Evolutionary conservation across 2,113 vertebrate species (phyloP).

Genomic region (Phoxinus phoxinus): DNA sequence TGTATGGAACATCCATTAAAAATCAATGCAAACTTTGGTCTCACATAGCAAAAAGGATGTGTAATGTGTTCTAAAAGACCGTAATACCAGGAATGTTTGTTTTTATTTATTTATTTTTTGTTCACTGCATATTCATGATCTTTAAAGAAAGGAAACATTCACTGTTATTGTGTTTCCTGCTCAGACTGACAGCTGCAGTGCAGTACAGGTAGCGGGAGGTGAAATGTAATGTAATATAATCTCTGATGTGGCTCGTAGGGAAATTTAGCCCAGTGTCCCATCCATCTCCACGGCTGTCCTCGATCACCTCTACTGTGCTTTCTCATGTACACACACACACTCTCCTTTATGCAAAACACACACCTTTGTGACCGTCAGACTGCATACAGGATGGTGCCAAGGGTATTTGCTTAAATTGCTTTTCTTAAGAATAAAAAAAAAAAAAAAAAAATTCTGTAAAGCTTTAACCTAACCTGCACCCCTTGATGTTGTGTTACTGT

Average conservation of each 20-base stretch:
- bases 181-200: slow-evolving; percentile 42
- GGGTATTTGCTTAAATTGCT: slow-evolving; percentile 76
- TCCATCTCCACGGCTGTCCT: slow-evolving; percentile 55
- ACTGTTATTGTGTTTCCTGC: slow-evolving; percentile 16
- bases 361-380: slow-evolving; percentile 59
- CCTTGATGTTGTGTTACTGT: slow-evolving; percentile 64
- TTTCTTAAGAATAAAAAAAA: slow-evolving; percentile 70
- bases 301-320: slow-evolving; percentile 56
- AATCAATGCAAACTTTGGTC: neutral
- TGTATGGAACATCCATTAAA: neutral
- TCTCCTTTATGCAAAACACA: slow-evolving; percentile 63
- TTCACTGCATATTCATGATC: slow-evolving; percentile 12
- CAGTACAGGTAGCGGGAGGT: slow-evolving; percentile 34
- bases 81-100: neutral
- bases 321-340: neutral
- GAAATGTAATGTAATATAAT: slow-evolving; percentile 55
- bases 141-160: neutral
- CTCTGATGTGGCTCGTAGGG: slow-evolving; percentile 27
- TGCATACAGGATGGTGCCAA: slow-evolving; percentile 54
- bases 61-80: neutral
- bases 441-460: too few species aligned
- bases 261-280: slow-evolving; percentile 28
- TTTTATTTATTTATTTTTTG: neutral
- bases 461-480: slow-evolving; percentile 54
- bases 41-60: neutral